A percentile compares a stretch with the other conserved stretches of the same genome.
Evolutionary conservation across 2,888 invertebrate genomes (phyloP).

Genomic region (Amiota mariae): DNA sequence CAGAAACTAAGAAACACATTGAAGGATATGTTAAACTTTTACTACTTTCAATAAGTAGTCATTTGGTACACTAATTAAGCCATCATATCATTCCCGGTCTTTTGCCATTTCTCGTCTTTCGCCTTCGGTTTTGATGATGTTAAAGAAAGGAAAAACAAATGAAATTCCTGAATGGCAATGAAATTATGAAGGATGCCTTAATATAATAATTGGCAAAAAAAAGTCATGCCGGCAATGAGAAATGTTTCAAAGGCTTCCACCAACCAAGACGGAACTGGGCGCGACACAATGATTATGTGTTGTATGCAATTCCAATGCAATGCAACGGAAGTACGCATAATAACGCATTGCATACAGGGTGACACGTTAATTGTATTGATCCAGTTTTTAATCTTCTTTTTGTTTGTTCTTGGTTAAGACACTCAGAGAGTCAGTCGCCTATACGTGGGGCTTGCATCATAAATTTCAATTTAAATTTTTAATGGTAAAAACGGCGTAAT

Average conservation of each 20-base stretch:
- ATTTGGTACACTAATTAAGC: slow-evolving; percentile 22
- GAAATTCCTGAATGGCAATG: background rate
- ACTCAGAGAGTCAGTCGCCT: too few species aligned
- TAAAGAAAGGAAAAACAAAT: too few species aligned
- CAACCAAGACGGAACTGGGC: background rate
- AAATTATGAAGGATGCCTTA: slow-evolving; percentile 9
- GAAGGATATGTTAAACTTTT: too few species aligned
- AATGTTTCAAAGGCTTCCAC: background rate
- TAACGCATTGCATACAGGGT: slow-evolving; percentile 54
- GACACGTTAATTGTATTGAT: slow-evolving; percentile 27
- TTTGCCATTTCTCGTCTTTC: too few species aligned
- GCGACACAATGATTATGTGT: background rate
- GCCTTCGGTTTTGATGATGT: too few species aligned
- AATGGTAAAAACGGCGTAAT: too few species aligned
- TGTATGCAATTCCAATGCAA: slow-evolving; percentile 1
- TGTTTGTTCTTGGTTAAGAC: background rate
- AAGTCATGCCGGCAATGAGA: slow-evolving; percentile 4
- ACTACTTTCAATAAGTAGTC: background rate
- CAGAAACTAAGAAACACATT: too few species aligned
- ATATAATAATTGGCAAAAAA: slow-evolving; percentile 4
- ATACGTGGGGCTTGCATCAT: background rate
- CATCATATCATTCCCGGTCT: background rate
- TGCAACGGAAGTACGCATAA: slow-evolving; percentile 59
- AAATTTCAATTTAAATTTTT: too few species aligned
- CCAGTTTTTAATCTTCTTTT: too few species aligned